phyloP scores from a whole-genome alignment of 2,888 invertebrate genomes.

The Osmoderma eremita region DNA sequence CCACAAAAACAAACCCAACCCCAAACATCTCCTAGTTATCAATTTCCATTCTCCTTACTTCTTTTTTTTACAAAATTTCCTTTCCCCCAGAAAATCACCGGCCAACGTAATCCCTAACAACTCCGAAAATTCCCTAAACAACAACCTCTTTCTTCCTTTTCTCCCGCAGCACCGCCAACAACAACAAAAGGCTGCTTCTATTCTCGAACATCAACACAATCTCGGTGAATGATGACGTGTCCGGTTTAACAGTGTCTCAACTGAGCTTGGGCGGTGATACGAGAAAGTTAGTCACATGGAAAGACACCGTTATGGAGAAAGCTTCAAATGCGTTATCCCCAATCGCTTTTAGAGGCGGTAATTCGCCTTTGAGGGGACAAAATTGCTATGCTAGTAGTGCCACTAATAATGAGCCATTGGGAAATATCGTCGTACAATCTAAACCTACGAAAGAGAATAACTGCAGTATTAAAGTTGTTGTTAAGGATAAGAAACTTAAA shows the following conservation, averaged over 20 bases:
- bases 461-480: constrained; percentile 26
- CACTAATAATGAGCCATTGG: constrained; percentile 5
- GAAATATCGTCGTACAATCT: constrained; percentile 15
- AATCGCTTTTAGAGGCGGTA: too few species aligned
- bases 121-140: constrained; percentile 13
- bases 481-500: constrained; percentile 23
- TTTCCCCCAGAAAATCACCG: constrained; percentile 42
- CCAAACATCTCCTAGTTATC: neutral
- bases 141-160: too few species aligned
- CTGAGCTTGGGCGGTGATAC: constrained; percentile 43
- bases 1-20: neutral
- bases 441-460: constrained; percentile 6
- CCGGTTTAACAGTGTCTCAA: constrained; percentile 58
- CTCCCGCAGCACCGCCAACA: constrained; percentile 27
- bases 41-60: constrained; percentile 57
- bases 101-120: too few species aligned
- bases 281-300: constrained; percentile 57
- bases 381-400: too few species aligned
- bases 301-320: constrained; percentile 47
- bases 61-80: constrained; percentile 50
- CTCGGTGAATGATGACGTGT: constrained; percentile 56
- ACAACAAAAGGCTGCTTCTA: constrained; percentile 47
- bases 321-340: too few species aligned
- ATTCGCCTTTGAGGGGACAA: too few species aligned
- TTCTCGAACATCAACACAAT: constrained; percentile 60